Base-by-base conservation (phyloP, 2,888 invertebrate species). In the Clanis bilineata region DNA sequence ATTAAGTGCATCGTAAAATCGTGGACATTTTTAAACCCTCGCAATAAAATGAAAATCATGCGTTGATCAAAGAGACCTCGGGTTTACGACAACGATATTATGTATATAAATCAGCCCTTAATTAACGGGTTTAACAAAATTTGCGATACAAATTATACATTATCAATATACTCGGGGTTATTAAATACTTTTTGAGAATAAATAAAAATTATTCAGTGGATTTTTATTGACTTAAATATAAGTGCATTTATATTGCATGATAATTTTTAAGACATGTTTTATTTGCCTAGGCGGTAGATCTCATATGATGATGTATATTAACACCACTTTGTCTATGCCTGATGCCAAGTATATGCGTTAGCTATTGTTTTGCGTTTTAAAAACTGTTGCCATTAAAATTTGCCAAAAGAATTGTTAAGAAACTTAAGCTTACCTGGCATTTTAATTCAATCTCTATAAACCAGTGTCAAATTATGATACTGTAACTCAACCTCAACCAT, bases 181-280 rank as follows among this genome's bases (percentile, higher is more conserved):
- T 12, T 2, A n/a, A n/a, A 25, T 28, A 47, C 25, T 7, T 22
- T 22, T 44, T 44, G 44, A 3, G 10, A 15, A 44, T 62, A 69
- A 72, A 67, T 64, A 65, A 64, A 71, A 69, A 62, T 64, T 62
- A 57, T 57, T 25, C 47, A 55, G 57, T 70, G 66, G 65, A 45
- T 69, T 70, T 45, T 45, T 15, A 45, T 25, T 25, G 25, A 15
- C 23, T 25, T 5, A 32, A 32, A 7, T 25, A 25, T 18, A 45
- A 47, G 45, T 47, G n/a, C 3, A 25, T 47, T 47, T 6, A 25
- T 45, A n/a, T 23, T 25, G 18, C 18, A 21, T 9, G 5, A 15
- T 32, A 32, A 3, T 32, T 3, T 5, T 7, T 9, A 32, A 32
- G 5, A 32, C 1, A 32, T 32, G 32, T 32, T 6, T 32, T 32